Percentiles rank a stretch among this genome's conserved stretches.
Conservation (phyloP, 2,797 vertebrate species). For the Paratrypauchen microcephalus region DNA sequence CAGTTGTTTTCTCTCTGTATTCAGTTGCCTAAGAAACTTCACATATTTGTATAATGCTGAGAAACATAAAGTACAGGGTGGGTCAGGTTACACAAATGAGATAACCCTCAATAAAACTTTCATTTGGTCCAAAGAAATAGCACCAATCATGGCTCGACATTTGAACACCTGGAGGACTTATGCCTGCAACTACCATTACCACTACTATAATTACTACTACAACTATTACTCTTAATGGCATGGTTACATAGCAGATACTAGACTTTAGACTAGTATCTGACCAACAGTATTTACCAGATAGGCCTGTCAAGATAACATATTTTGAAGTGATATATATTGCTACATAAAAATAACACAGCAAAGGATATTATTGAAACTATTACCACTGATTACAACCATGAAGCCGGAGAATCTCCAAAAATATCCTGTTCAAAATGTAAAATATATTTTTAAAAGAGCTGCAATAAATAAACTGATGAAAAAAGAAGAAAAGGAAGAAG, state of each 20-base stretch:
- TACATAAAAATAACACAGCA: too few relatives aligned
- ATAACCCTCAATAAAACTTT: neutral
- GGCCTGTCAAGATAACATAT: too few relatives aligned
- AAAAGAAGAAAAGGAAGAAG: too few relatives aligned
- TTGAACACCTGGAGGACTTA: neutral
- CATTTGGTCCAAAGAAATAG: neutral
- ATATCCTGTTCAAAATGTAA: too few relatives aligned
- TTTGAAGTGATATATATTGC: too few relatives aligned
- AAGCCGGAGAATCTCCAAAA: too few relatives aligned
- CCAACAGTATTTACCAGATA: too few relatives aligned
- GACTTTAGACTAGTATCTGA: neutral
- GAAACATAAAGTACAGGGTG: neutral
- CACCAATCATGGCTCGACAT: neutral
- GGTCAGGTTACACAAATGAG: neutral
- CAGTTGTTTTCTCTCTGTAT: neutral
- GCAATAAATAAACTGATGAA: too few relatives aligned
- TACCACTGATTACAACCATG: too few relatives aligned
- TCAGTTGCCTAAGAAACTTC: neutral
- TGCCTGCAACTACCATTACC: neutral
- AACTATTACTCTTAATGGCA: neutral
- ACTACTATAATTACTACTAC: neutral
- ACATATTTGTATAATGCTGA: neutral
- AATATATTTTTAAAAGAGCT: too few relatives aligned
- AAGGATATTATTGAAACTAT: too few relatives aligned
- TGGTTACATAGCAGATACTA: neutral